Evolutionary conservation across 2,797 vertebrate genomes (phyloP).

Genomic region (Lepus townsendii): DNA sequence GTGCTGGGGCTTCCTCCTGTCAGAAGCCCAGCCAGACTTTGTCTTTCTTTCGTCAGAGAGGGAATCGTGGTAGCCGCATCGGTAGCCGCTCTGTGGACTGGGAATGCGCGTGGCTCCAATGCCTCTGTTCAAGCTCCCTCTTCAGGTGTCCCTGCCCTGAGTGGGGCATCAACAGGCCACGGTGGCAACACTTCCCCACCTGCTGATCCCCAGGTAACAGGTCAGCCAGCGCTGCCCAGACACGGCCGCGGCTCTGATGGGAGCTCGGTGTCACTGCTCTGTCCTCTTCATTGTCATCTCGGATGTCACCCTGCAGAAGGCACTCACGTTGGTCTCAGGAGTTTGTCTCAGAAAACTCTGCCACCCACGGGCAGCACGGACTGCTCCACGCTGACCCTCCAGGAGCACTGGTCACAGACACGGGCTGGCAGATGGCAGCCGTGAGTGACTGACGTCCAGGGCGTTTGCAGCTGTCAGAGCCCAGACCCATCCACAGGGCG

Average conservation of each 20-base stretch:
- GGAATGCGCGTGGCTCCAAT: fast-evolving
- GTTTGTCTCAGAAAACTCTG: not conserved
- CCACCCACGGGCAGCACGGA: not conserved
- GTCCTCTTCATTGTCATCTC: no score
- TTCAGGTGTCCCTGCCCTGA: fast-evolving
- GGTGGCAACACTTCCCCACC: fast-evolving
- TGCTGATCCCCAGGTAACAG: fast-evolving
- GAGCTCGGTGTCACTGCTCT: fast-evolving
- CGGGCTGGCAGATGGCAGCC: not conserved
- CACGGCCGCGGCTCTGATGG: not conserved
- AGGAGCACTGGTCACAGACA: not conserved
- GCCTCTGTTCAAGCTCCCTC: not conserved
- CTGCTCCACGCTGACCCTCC: not conserved
- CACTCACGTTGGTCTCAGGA: not conserved
- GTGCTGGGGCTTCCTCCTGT: not conserved
- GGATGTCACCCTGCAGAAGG: not conserved
- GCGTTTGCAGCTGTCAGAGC: not conserved
- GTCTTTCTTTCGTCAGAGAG: fast-evolving
- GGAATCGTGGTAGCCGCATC: not conserved
- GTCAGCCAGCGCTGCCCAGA: fast-evolving
- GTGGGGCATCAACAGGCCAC: no score
- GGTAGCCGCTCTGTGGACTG: fast-evolving
- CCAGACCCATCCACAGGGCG: fast-evolving
- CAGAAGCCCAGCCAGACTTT: not conserved
- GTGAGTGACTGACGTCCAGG: fast-evolving